Conservation (phyloP, 1,140 invertebrate genomes). For the Euschistus heros region DNA sequence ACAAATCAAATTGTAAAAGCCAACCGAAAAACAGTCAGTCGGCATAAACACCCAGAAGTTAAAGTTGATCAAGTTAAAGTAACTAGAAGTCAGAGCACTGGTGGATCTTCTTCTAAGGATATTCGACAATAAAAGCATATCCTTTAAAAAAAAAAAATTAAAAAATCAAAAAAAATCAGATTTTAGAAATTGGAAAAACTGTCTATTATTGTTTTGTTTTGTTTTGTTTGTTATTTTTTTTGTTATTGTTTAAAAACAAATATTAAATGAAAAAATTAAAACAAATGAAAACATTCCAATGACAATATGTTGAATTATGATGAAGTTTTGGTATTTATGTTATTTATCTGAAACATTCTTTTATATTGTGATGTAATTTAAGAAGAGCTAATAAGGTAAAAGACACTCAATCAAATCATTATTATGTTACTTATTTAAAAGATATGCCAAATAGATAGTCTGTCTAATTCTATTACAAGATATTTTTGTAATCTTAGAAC, state of each 20-base stretch:
- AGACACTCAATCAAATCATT: background rate
- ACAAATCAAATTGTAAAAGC: slow-evolving; percentile 46
- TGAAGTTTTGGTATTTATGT: background rate
- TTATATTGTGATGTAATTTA: background rate
- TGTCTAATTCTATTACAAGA: background rate
- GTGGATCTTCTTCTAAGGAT: slow-evolving; percentile 22
- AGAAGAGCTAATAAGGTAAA: background rate
- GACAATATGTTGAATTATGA: background rate
- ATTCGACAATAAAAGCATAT: slow-evolving; percentile 3
- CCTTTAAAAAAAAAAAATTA: background rate
- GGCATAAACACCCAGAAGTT: slow-evolving; percentile 49
- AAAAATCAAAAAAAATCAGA: background rate
- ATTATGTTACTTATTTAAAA: too few species aligned
- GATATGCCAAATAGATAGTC: too few species aligned
- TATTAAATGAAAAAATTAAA: background rate
- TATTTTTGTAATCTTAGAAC: background rate
- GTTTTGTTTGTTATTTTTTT: background rate
- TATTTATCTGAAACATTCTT: background rate
- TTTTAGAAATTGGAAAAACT: background rate
- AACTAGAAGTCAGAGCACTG: slow-evolving; percentile 22
- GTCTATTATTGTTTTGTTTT: background rate
- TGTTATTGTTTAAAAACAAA: background rate
- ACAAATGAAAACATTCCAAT: background rate
- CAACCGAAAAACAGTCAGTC: slow-evolving; percentile 42
- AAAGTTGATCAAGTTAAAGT: slow-evolving; percentile 31